These are phyloP conservation scores for Andrena minutula DNA, from an alignment of 2,888 invertebrate species.

Conservation along the genomic window DNA sequence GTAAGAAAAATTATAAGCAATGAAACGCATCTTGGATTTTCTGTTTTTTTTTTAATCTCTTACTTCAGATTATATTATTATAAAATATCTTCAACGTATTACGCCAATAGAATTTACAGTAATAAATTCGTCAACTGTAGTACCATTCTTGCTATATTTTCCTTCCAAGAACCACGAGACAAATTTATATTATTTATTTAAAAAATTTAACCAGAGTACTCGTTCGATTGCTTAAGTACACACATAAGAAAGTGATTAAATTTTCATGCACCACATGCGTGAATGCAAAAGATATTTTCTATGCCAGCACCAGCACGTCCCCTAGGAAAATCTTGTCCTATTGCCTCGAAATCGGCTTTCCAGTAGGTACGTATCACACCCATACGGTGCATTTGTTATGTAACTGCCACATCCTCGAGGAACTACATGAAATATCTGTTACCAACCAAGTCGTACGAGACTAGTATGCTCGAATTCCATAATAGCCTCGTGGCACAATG, in stretches of 20 bases:
- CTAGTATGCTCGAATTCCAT: constrained; percentile 6
- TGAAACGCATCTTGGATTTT: no score
- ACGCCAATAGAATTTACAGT: no score
- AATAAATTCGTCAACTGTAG: no score
- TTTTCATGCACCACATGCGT: neutral
- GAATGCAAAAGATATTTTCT: neutral
- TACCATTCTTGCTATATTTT: no score
- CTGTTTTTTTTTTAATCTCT: no score
- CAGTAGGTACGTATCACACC: neutral
- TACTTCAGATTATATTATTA: no score
- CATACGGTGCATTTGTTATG: constrained; percentile 2
- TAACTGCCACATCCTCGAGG: constrained; percentile 8
- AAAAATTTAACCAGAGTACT: no score
- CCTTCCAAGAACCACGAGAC: no score
- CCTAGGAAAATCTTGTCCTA: constrained; percentile 7
- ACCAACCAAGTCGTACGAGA: neutral
- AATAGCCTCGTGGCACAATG: constrained; percentile 7
- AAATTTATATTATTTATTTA: no score
- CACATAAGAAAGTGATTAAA: neutral
- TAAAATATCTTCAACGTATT: no score
- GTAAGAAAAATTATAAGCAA: no score
- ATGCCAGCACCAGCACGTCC: neutral
- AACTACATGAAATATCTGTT: constrained; percentile 17
- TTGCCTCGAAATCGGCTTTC: constrained; percentile 17
- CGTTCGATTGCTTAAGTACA: neutral